Base-by-base conservation (phyloP, 2,113 vertebrate genomes). In the Erythrocercus mccallii region DNA sequence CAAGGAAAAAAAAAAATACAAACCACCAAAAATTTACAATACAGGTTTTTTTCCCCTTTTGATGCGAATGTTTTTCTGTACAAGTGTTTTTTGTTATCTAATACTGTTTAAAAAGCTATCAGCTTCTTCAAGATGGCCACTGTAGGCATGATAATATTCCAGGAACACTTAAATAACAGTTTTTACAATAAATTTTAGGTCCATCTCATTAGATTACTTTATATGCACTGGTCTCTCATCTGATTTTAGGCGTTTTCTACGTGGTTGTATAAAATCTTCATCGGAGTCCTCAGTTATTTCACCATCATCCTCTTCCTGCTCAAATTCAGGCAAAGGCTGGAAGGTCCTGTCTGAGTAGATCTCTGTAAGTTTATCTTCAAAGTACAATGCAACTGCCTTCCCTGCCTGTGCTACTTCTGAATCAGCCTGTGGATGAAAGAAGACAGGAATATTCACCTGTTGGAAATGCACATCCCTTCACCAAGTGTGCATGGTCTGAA, bases 401-500 rank as follows among this genome's bases (percentile, higher is more conserved):
- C 99, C 99, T 74, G 99, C 99, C 98, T 99, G 98, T 22, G 99
- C 99, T 98, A 99, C 99, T 98, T 99, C 99, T 44, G 99, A 99
- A 97, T 99, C 99, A 96, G 97, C 99, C 99, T 99, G 98, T 90
- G 96, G 96, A 97, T 77, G 88, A 88, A 97, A 98, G 95, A 97
- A 98, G 95, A 98, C 89, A 97, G 97, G 94, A 97, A 98, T 88
- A 97, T 97, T 98, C 96, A 98, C 97, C 97, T 92, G 96, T 95
- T 97, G 98, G 98, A 97, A 98, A 98, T 96, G 98, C 98, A 98
- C 96, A 98, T 98, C 98, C 98, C 98, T 98, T 98, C 98, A 98
- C 98, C 98, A 98, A 98, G 98, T 98, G 97, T 98, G 98, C 98
- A 84, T 98, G 98, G 99, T 98, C 98, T 98, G 98, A 97, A 98